Conservation (phyloP, 2,113 vertebrate species). For the Sinosuthora webbiana region DNA sequence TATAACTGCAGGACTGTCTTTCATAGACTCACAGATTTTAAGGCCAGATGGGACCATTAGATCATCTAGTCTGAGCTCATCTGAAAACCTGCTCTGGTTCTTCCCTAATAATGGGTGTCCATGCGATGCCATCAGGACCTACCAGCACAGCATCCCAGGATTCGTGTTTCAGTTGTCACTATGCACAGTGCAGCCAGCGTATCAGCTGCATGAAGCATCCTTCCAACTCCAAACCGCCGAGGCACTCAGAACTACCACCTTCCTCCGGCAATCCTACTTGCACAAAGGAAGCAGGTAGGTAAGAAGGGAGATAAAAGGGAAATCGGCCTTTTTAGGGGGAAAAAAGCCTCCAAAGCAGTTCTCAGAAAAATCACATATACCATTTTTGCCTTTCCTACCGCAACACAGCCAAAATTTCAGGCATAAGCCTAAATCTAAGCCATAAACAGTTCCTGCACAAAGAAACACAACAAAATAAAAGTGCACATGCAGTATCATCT, state of each 20-base stretch:
- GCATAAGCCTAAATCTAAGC: not conserved
- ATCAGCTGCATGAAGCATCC: conserved; percentile 59
- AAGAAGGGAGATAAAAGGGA: not conserved
- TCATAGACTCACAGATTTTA: conserved; percentile 70
- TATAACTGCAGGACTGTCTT: conserved; percentile 65
- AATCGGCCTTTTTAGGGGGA: not conserved
- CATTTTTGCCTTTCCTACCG: not conserved
- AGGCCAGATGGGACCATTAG: conserved; percentile 70
- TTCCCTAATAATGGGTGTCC: conserved; percentile 69
- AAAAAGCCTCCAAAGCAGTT: not conserved
- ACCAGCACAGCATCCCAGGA: conserved; percentile 68
- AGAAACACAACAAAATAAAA: not conserved
- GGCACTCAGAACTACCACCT: not conserved
- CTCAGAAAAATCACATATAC: not conserved
- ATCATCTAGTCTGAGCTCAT: conserved; percentile 71
- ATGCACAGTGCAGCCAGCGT: conserved; percentile 59
- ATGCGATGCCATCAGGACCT: conserved; percentile 65
- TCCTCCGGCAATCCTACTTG: not conserved
- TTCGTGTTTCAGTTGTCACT: conserved; percentile 61
- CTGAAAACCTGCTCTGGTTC: conserved; percentile 70
- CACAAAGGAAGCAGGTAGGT: conserved; percentile 3
- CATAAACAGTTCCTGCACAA: not conserved
- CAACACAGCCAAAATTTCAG: not conserved
- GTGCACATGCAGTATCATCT: not conserved
- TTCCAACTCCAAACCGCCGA: not conserved